A percentile compares a stretch with the other conserved stretches of the same genome.
phyloP scores from a whole-genome alignment of 2,888 invertebrate species.

The Drosophila austrosaltans region DNA sequence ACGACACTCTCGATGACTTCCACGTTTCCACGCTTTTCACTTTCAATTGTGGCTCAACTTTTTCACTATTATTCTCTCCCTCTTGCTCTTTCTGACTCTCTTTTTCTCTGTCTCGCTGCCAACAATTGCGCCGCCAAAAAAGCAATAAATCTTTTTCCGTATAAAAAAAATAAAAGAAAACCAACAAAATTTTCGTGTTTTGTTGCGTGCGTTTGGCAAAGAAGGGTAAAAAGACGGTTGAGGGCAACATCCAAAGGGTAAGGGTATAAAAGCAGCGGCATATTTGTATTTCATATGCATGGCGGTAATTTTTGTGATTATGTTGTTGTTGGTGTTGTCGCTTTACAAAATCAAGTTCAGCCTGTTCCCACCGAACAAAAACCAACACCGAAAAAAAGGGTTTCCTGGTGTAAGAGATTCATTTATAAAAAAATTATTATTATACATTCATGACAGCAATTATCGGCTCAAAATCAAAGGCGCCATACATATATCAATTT shows the following conservation, averaged over 20 bases:
- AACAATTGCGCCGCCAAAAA: conserved; percentile 77
- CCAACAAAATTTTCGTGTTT: conserved; percentile 50
- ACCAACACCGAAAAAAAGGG: conserved; percentile 51
- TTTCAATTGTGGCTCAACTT: conserved; percentile 79
- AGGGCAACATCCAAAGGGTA: not conserved
- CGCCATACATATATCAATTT: conserved; percentile 43
- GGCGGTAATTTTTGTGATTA: conserved; percentile 75
- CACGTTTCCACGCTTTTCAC: conserved; percentile 81
- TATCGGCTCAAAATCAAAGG: conserved; percentile 72
- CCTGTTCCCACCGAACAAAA: conserved; percentile 63
- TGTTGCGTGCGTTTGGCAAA: conserved; percentile 64
- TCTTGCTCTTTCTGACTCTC: conserved; percentile 14
- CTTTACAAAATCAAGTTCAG: conserved; percentile 60
- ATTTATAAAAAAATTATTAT: conserved; percentile 42
- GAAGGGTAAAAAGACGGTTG: conserved; percentile 19
- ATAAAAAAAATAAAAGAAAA: conserved; percentile 34
- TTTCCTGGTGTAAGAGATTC: conserved; percentile 54
- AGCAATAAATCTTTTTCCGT: conserved; percentile 76
- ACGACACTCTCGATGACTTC: conserved; percentile 76
- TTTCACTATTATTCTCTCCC: conserved; percentile 52
- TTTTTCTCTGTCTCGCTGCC: conserved; percentile 34
- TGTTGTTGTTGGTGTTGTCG: conserved; percentile 58
- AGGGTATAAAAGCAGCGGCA: conserved; percentile 34
- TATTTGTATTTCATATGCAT: conserved; percentile 77
- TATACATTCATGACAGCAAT: conserved; percentile 74